Conservation (phyloP, 2,888 invertebrate species). For the Chrysina gloriosa region DNA sequence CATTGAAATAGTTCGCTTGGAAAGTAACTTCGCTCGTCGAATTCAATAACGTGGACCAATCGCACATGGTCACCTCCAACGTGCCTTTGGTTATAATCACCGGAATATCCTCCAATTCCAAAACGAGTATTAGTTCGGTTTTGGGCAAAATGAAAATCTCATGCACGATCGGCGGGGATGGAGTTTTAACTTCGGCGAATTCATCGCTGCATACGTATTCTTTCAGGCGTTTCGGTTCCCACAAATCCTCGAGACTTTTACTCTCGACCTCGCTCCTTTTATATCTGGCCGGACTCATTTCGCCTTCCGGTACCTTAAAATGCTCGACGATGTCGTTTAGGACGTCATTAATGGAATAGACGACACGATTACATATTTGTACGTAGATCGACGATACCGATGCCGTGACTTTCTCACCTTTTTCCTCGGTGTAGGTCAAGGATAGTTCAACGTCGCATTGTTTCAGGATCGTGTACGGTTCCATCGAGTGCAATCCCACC, state of each 20-base stretch:
- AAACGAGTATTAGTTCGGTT: conserved; percentile 72
- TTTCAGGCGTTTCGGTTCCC: conserved; percentile 77
- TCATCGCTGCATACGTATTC: conserved; percentile 52
- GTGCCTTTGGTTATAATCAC: conserved; percentile 69
- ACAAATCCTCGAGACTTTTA: conserved; percentile 70
- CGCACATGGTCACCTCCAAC: conserved; percentile 71
- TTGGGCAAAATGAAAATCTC: conserved; percentile 60
- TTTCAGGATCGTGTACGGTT: conserved; percentile 72
- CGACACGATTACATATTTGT: conserved; percentile 78
- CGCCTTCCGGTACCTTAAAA: conserved; percentile 61
- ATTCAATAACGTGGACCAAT: conserved; percentile 72
- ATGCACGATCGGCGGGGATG: conserved; percentile 45
- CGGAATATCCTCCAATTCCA: conserved; percentile 74
- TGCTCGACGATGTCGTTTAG: conserved; percentile 63
- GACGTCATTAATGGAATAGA: conserved; percentile 76
- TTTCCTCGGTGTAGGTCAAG: conserved; percentile 72
- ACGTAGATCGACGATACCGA: conserved; percentile 77
- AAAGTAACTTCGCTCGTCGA: conserved; percentile 63
- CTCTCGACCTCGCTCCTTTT: conserved; percentile 24
- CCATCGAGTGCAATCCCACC: conserved; percentile 57
- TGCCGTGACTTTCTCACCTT: conserved; percentile 74
- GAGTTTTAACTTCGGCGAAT: conserved; percentile 42
- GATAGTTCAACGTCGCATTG: conserved; percentile 80
- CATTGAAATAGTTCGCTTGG: conserved; percentile 66
- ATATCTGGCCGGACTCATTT: conserved; percentile 40